These are phyloP conservation scores for Ophiothrix spiculata DNA, from an alignment of 35 echinoderm and acorn worm species.

Conservation along the genomic window DNA sequence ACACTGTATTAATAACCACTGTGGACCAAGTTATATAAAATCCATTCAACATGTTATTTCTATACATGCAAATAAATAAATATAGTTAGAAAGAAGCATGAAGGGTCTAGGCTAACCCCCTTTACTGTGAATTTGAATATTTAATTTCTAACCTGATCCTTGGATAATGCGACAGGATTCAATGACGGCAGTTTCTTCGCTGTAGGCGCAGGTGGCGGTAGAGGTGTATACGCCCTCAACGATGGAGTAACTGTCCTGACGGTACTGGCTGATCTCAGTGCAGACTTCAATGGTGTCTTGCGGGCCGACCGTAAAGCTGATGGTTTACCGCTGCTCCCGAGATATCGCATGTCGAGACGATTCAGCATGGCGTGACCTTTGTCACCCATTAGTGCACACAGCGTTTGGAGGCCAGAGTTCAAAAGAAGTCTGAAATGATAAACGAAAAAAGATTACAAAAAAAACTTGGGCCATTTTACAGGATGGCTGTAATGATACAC, in stretches of 20 bases:
- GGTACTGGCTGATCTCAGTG: conserved; percentile 56
- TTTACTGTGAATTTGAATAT: too few relatives aligned
- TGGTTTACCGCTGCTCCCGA: conserved; percentile 57
- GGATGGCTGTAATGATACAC: too few relatives aligned
- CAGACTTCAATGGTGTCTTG: conserved; percentile 59
- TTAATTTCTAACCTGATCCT: conserved; percentile 86
- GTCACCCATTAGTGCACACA: conserved; percentile 74
- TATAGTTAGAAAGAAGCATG: too few relatives aligned
- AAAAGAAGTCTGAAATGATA: conserved; percentile 35
- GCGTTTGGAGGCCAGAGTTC: conserved; percentile 51
- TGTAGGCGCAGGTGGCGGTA: conserved; percentile 21
- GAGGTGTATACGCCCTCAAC: conserved; percentile 19
- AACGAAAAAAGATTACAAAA: not conserved
- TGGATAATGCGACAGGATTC: conserved; percentile 68
- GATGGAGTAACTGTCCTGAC: conserved; percentile 35
- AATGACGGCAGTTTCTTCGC: conserved; percentile 62
- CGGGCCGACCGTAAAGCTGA: conserved; percentile 44
- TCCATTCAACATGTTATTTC: too few relatives aligned
- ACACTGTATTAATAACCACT: too few relatives aligned
- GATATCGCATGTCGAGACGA: conserved; percentile 63
- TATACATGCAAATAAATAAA: too few relatives aligned
- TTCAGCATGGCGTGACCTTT: conserved; percentile 83
- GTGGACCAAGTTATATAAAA: too few relatives aligned
- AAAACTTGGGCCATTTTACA: too few relatives aligned
- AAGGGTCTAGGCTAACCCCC: too few relatives aligned